These are phyloP conservation scores for Sphaeridia pumilis DNA, from an alignment of 2,888 invertebrate species.

Conservation along the genomic window DNA sequence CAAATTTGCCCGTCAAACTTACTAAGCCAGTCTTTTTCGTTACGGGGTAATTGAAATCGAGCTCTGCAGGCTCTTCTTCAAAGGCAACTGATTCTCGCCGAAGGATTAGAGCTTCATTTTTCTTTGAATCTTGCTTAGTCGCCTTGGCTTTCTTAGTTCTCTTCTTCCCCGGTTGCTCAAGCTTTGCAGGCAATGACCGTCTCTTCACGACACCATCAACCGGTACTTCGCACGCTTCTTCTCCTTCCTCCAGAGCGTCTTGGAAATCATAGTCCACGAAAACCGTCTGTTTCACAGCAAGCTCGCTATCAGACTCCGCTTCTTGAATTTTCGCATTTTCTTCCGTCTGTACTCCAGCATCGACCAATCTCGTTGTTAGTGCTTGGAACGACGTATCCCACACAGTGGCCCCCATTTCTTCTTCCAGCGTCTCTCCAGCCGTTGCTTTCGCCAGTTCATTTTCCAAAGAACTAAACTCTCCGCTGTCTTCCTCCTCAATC, in stretches of 20 bases:
- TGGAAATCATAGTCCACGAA: slow-evolving; percentile 4
- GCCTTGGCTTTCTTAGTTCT: slow-evolving; percentile 28
- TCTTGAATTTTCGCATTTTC: no score
- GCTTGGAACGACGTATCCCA: background rate
- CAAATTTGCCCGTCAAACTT: slow-evolving; percentile 4
- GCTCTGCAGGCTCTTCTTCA: background rate
- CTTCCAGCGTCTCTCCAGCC: slow-evolving; percentile 2
- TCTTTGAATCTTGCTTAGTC: slow-evolving; percentile 29
- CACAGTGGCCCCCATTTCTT: no score
- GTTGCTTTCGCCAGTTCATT: slow-evolving; percentile 29
- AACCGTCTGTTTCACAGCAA: slow-evolving; percentile 6
- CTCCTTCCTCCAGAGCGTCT: slow-evolving; percentile 12
- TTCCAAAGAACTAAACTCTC: slow-evolving; percentile 16
- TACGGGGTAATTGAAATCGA: background rate
- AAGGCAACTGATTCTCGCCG: slow-evolving; percentile 19
- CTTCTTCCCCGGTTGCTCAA: slow-evolving; percentile 18
- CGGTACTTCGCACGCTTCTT: slow-evolving; percentile 15
- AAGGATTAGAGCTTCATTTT: slow-evolving; percentile 19
- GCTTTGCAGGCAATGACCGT: background rate
- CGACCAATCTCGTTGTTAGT: background rate
- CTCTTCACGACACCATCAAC: slow-evolving; percentile 7
- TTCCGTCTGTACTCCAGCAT: background rate
- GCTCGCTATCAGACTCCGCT: background rate
- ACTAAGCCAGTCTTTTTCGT: slow-evolving; percentile 13
- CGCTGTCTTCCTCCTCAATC: slow-evolving; percentile 20